A percentile compares a stretch with the other conserved stretches of the same genome.
Evolutionary conservation across 2,888 invertebrate genomes (phyloP).

Genomic region (Brenthis hecate): DNA sequence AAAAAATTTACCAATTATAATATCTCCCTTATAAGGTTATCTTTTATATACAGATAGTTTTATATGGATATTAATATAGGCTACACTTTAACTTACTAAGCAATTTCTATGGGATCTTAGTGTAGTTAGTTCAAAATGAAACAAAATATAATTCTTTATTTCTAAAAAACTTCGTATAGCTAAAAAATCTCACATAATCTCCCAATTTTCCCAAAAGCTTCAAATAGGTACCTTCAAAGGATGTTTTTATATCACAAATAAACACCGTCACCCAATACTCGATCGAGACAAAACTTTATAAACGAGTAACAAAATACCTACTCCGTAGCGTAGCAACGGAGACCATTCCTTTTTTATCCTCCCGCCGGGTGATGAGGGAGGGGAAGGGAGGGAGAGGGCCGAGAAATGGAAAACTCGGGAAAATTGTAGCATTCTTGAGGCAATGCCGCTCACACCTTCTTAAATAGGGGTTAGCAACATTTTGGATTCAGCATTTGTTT

Average conservation of each 20-base stretch:
- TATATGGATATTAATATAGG: too few relatives aligned
- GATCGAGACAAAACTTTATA: conserved; percentile 38
- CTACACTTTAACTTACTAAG: too few relatives aligned
- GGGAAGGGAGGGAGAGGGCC: conserved; percentile 58
- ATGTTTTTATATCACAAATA: conserved; percentile 5
- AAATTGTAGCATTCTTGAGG: conserved; percentile 83
- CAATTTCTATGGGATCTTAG: too few relatives aligned
- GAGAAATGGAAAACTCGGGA: conserved; percentile 83
- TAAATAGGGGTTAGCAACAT: conserved; percentile 57
- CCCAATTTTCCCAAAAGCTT: background rate
- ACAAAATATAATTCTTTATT: too few relatives aligned
- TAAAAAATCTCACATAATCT: too few relatives aligned
- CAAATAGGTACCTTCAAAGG: background rate
- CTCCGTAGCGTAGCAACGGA: conserved; percentile 65
- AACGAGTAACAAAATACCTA: conserved; percentile 46
- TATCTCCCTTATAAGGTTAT: too few relatives aligned
- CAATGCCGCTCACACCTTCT: conserved; percentile 81
- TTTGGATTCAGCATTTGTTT: conserved; percentile 41
- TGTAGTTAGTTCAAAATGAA: too few relatives aligned
- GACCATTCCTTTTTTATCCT: conserved; percentile 71
- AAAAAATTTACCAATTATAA: too few relatives aligned
- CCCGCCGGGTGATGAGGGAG: conserved; percentile 47
- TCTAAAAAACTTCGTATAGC: too few relatives aligned
- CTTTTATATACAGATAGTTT: too few relatives aligned
- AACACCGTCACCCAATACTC: conserved; percentile 30